Percentiles rank a stretch among this genome's conserved stretches.
Conservation (phyloP, 2,888 invertebrate species). For the Dryocosmus kuriphilus region DNA sequence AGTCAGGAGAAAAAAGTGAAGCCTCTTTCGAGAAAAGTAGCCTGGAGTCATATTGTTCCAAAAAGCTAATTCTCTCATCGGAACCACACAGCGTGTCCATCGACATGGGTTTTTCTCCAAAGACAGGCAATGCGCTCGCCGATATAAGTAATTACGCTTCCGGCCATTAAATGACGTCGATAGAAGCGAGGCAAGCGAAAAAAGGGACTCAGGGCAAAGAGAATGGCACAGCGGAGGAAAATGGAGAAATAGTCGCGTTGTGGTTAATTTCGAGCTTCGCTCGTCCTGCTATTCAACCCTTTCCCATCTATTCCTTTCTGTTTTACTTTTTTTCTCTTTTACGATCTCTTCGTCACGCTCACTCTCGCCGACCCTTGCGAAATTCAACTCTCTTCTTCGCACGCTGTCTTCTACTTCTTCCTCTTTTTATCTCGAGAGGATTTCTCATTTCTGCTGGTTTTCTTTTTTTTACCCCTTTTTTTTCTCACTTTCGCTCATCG, state of each 20-base stretch:
- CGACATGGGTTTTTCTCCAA: slow-evolving; percentile 23
- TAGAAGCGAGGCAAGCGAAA: slow-evolving; percentile 31
- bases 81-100: slow-evolving; percentile 24
- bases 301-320: slow-evolving; percentile 54
- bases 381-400: slow-evolving; percentile 21
- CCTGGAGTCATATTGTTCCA: slow-evolving; percentile 11
- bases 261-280: slow-evolving; percentile 59
- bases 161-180: slow-evolving; percentile 65
- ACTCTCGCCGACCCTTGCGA: slow-evolving; percentile 26
- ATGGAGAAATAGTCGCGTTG: slow-evolving; percentile 56
- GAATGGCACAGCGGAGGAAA: slow-evolving; percentile 38
- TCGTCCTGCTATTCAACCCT: slow-evolving; percentile 46
- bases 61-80: slow-evolving; percentile 31
- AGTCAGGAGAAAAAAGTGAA: not conserved
- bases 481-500: slow-evolving; percentile 41
- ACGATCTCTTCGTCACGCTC: slow-evolving; percentile 42
- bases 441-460: slow-evolving; percentile 47
- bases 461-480: slow-evolving; percentile 38
- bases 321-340: slow-evolving; percentile 45
- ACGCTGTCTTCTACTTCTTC: slow-evolving; percentile 48
- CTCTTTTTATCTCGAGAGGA: slow-evolving; percentile 42
- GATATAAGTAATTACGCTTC: slow-evolving; percentile 72
- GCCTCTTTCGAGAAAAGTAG: slow-evolving; percentile 8
- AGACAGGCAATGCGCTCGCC: slow-evolving; percentile 53
- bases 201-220: slow-evolving; percentile 22